Conservation (phyloP, 2,888 invertebrate genomes). For the Neoascia interrupta region DNA sequence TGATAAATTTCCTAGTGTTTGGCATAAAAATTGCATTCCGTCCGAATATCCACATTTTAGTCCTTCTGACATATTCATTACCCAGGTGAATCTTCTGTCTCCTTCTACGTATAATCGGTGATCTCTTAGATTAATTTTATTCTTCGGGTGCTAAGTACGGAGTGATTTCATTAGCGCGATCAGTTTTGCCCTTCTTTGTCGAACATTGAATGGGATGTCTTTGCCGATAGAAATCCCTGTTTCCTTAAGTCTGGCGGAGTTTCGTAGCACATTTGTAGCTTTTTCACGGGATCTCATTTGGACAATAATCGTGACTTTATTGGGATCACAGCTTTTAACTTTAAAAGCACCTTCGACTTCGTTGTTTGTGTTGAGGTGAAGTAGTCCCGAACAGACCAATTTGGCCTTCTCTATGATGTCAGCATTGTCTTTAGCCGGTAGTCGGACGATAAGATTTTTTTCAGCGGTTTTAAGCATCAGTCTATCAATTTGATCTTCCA, state of each 20-base stretch:
- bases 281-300: background rate
- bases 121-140: conserved; percentile 5
- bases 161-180: background rate
- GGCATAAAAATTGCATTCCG: background rate
- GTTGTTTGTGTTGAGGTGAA: background rate
- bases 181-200: conserved; percentile 2
- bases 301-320: background rate
- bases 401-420: conserved; percentile 8
- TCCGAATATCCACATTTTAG: background rate
- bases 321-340: background rate
- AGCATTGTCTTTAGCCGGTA: background rate
- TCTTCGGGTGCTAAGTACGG: conserved; percentile 3
- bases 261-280: no score
- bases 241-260: no score
- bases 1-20: conserved; percentile 1
- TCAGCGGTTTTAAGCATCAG: no score
- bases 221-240: conserved; percentile 2
- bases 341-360: background rate
- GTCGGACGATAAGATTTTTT: background rate
- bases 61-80: background rate
- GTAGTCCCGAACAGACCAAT: background rate
- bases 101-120: conserved; percentile 1
- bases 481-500: no score
- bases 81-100: conserved; percentile 11
- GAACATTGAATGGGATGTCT: conserved; percentile 5